A percentile compares a stretch with the other conserved stretches of the same genome.
phyloP scores from a whole-genome alignment of 2,113 vertebrate genomes.

The Apodemus sylvaticus region DNA sequence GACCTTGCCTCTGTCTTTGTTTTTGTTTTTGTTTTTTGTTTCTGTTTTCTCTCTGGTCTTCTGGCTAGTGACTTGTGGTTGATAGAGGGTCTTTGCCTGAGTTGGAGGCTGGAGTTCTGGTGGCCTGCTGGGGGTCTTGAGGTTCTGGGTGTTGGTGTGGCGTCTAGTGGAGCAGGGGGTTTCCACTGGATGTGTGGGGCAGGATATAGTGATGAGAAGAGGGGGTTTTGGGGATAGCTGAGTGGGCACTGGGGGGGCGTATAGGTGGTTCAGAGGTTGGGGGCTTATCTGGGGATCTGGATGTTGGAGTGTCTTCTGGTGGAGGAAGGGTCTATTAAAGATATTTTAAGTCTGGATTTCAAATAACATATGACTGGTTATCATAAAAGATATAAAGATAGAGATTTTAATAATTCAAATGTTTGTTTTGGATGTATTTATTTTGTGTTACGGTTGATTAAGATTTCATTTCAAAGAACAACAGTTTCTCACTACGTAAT shows the following conservation, averaged over 20 bases:
- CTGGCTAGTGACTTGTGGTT: not conserved
- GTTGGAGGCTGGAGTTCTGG: not conserved
- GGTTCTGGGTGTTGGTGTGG: not conserved
- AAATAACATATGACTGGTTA: not conserved
- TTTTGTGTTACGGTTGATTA: constrained; percentile 14
- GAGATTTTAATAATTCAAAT: not conserved
- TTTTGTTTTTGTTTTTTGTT: not conserved
- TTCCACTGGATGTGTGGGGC: not conserved
- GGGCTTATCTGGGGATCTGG: not conserved
- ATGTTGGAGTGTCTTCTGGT: not conserved
- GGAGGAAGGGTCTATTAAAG: not conserved
- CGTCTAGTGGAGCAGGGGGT: not conserved
- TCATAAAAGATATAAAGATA: constrained; percentile 20
- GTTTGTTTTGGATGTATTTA: not conserved
- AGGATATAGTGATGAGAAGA: not conserved
- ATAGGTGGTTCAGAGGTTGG: not conserved
- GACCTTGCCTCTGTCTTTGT: not conserved
- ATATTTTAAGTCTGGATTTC: constrained; percentile 50
- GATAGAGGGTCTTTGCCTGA: not conserved
- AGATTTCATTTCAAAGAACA: constrained; percentile 32
- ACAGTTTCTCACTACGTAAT: not conserved
- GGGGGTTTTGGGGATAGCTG: not conserved
- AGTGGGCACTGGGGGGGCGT: not conserved
- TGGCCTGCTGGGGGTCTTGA: not conserved
- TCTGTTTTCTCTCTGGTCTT: not conserved